Evolutionary conservation across 2,113 vertebrate species (phyloP), one percentile per base, ranked within the genome.

Genomic region (Microtus montanus): DNA sequence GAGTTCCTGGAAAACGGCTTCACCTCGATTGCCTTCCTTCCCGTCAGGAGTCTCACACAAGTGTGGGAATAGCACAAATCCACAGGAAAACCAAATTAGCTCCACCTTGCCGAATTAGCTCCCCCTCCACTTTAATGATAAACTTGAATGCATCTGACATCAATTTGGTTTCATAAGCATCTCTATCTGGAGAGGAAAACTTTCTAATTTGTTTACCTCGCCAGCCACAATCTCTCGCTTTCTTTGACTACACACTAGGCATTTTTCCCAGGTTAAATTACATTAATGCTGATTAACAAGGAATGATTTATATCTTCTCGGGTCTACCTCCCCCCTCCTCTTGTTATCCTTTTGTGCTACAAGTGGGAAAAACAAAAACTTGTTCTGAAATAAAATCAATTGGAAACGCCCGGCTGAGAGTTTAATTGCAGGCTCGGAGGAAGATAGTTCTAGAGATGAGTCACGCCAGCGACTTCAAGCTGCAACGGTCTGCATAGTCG

Each of bases 371-470:
- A 70, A 88, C 71, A 58, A 33, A 24, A 22, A 22, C 68, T 79
- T 74, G 89, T 92, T 96, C 92, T 80, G 86, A 91, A 96, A 71
- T 87, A 84, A 96, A 94, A 78, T 92, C 91, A 78, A 64, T 38
- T 90, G 89, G 91, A 97, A 92, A 70, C 75, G n/a, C 54, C 70
- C 66, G 19, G 89, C 20, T 71, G 75, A 87, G 54, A 54, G 66
- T 91, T 93, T 87, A 92, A 94, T 96, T 91, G 92, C 90, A 87
- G 61, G 12, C 82, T 92, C 47, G 11, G 89, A 80, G 83, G 68
- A 89, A 78, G 88, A 49, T 19, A 44, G 78, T 84, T 85, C 38
- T 90, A 22, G 58, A 26, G 58, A 80, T 93, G 86, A 92, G 68
- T 96, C 94, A 87, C 0, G 4, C 7, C 10, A 2, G 33, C 22